Evolutionary conservation across 2,113 vertebrate genomes (phyloP), one percentile per base, ranked within the genome.

Genomic region (Thunnus maccoyii): DNA sequence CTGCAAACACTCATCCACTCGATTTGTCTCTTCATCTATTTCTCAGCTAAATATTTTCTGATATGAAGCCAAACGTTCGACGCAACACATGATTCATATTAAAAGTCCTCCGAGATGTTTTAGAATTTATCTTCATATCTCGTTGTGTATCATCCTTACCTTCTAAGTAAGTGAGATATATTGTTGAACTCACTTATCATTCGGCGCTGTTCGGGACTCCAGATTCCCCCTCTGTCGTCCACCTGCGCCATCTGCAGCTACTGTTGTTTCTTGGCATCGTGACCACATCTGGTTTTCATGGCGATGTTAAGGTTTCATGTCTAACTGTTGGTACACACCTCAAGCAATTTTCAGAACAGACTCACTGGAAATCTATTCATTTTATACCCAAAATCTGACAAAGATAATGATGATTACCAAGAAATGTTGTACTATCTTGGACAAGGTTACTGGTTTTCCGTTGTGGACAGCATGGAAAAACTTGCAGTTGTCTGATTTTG

Each of bases 201-300:
- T 56, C 32, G 10, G 30, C 13, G 32, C 44, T 30, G 58, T 5
- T 72, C 0, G 5, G 30, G 46, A 18, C 25, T 52, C 55, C 84
- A 47, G 20, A 58, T 44, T 60, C 25, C 70, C 32, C 15, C 62
- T 76, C 83, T 68, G 88, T 46, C 25, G 10, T 86, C 87, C 86
- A 86, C 84, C 82, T 88, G 84, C 71, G 63, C 10, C 85, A 83
- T 86, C 89, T 88, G 87, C 71, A 70, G 89, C 86, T 76, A 83
- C 86, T 72, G 87, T 57, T 81, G 58, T 64, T 77, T 62, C 68
- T 64, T 72, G 82, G 74, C 67, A 30, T 7, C 0, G 0, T 2
- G 22, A 9, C 18, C 72, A 86, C 85, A 87, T 90, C 88, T 90
- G 86, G 65, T 75, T 80, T 51, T 74, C 50, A 72, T 79, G 87